Evolutionary conservation across 1,140 invertebrate genomes (phyloP).

Genomic region (Listronotus oregonensis): DNA sequence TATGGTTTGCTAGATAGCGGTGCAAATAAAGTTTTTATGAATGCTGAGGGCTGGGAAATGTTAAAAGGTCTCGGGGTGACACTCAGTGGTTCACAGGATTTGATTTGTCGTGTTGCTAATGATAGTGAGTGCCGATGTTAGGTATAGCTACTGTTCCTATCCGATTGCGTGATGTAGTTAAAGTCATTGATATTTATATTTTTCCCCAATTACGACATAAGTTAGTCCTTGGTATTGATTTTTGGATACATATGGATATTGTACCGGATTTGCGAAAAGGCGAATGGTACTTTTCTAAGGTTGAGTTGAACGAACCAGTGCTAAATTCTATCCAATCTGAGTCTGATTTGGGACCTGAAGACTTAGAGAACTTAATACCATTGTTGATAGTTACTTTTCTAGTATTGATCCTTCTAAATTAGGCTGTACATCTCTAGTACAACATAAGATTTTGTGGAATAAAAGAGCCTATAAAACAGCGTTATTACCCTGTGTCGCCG

Average conservation of each 20-base stretch:
- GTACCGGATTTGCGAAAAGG: conserved; percentile 3
- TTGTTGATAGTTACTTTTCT: background rate
- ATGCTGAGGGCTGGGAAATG: background rate
- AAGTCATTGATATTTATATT: conserved; percentile 5
- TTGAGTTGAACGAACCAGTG: conserved; percentile 2
- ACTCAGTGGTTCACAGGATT: too few species aligned
- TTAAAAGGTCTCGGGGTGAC: conserved; percentile 4
- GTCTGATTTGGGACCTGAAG: background rate
- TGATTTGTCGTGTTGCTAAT: too few species aligned
- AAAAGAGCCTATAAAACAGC: conserved; percentile 37
- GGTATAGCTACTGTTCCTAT: conserved; percentile 1
- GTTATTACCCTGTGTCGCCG: conserved; percentile 43
- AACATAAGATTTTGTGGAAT: background rate
- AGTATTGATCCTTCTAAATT: background rate
- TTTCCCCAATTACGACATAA: background rate
- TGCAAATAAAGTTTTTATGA: conserved; percentile 5
- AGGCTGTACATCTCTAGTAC: background rate
- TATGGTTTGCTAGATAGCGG: conserved; percentile 5
- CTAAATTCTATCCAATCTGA: background rate
- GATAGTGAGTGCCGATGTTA: conserved; percentile 1
- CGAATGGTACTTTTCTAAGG: conserved; percentile 1
- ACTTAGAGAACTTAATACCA: background rate
- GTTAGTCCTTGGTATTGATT: conserved; percentile 2
- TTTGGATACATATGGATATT: conserved; percentile 1
- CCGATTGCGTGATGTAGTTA: background rate